phyloP scores from a whole-genome alignment of 92 coral and sea anemone genomes.

The Epizoanthus illoricatus region DNA sequence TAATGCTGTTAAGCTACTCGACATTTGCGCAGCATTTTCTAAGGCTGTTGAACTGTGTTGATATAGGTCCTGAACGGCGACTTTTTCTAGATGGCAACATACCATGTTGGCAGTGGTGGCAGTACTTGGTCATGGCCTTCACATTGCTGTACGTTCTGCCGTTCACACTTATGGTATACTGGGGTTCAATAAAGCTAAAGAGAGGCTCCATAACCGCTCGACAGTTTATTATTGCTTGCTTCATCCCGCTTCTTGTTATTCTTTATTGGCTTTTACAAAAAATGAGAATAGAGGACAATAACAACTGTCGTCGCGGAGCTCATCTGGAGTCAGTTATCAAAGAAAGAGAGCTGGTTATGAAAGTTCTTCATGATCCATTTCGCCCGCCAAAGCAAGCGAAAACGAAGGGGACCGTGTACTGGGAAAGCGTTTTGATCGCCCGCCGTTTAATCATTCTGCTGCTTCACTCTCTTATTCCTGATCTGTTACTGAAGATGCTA shows the following conservation, averaged over 20 bases:
- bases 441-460: slow-evolving; percentile 30
- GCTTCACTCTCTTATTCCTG: background rate
- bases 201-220: background rate
- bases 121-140: background rate
- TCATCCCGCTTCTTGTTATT: background rate
- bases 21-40: background rate
- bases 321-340: background rate
- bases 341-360: background rate
- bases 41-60: background rate
- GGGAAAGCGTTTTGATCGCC: slow-evolving; percentile 46
- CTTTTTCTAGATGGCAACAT: background rate
- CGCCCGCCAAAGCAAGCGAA: background rate
- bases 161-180: background rate
- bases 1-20: too few species aligned
- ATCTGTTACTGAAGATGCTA: slow-evolving; percentile 15
- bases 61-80: background rate
- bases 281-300: background rate
- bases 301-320: background rate
- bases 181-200: background rate
- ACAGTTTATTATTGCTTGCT: background rate
- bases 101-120: slow-evolving; percentile 1
- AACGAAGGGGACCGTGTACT: slow-evolving; percentile 13
- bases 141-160: background rate
- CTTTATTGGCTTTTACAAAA: background rate
- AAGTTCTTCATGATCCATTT: background rate